These are phyloP conservation scores for Prunella strophiata DNA, from an alignment of 2,797 vertebrate genomes.

Conservation along the genomic window DNA sequence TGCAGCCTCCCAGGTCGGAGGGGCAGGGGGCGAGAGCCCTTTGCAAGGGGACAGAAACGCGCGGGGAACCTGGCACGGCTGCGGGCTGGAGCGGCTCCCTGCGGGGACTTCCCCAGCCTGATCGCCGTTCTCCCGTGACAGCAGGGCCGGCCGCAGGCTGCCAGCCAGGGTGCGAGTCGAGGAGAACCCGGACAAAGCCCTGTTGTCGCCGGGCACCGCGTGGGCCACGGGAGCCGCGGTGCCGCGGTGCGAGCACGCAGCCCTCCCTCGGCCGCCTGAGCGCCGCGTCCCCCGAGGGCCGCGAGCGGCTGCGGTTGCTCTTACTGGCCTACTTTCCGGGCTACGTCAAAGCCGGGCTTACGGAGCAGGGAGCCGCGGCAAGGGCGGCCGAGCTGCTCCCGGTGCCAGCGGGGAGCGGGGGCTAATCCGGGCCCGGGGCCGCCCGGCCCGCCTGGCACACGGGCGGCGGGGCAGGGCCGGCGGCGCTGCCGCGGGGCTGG, in stretches of 20 bases:
- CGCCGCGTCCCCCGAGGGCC: not conserved
- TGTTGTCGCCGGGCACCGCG: not conserved
- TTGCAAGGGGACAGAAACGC: rapidly evolving
- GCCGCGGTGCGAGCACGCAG: not conserved
- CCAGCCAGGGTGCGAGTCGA: rapidly evolving
- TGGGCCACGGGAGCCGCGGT: not conserved
- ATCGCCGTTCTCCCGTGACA: not conserved
- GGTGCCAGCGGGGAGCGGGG: not conserved
- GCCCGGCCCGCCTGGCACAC: not conserved
- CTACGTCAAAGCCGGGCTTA: slow-evolving; percentile 55
- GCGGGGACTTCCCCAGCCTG: not conserved
- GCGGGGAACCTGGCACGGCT: not conserved
- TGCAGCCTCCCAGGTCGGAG: not conserved
- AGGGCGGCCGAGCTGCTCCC: slow-evolving; percentile 3
- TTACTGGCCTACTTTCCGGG: slow-evolving; percentile 60
- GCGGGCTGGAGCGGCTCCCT: not conserved
- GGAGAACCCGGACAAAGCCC: not conserved
- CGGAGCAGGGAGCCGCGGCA: not conserved
- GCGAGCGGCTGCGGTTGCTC: slow-evolving; percentile 6
- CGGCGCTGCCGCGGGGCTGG: not conserved
- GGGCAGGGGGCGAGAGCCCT: not conserved
- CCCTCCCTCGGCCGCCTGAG: slow-evolving; percentile 6
- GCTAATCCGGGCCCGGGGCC: not conserved
- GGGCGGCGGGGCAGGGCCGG: not conserved
- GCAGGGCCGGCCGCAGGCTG: not conserved